Evolutionary conservation across 2,888 invertebrate species (phyloP), one percentile per base, ranked within the genome.

Genomic region (Ganaspis brasiliensis): DNA sequence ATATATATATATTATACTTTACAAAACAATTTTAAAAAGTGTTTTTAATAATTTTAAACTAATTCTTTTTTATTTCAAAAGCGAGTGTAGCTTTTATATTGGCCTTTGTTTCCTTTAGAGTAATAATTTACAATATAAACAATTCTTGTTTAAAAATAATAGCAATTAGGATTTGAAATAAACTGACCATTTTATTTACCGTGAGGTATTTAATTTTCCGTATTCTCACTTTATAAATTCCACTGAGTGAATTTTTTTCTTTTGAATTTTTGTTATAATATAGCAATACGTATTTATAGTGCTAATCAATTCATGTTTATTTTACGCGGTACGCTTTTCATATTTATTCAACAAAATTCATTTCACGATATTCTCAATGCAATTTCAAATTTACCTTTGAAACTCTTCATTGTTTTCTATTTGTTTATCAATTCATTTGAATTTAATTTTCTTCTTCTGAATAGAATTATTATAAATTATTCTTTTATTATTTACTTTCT

Each of bases 391-490:
- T 52, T 52, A 19, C 19, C 9, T 16, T 52, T 52, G 52, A 16
- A n/a, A 52, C 52, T 19, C 52, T 52, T 52, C 52, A 52, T 52
- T 52, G 19, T 52, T 52, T 9, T 19, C 16, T 9, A 52, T 19
- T 52, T 9, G 19, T 19, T 52, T 52, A 52, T 52, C 52, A 52
- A 16, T 52, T 19, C 52, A 52, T 52, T 52, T 19, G 16, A 52
- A 52, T 52, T 52, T 16, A 52, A 16, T 52, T 52, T 52, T 52
- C 52, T n/a, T n/a, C n/a, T n/a, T n/a, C n/a, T n/a, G n/a, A n/a
- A n/a, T 14, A 45, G 12, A 12, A 45, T 0, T 45, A 9, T 14
- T 4, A 45, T 45, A 45, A 9, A 45, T n/a, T n/a, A 31, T 31
- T 31, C 31, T 31, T 31, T 31, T 6, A 31, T 31, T 31, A 31